Evolutionary conservation across 1,140 invertebrate genomes (phyloP), one percentile per base, ranked within the genome.

Genomic region (Drosophila truncata): DNA sequence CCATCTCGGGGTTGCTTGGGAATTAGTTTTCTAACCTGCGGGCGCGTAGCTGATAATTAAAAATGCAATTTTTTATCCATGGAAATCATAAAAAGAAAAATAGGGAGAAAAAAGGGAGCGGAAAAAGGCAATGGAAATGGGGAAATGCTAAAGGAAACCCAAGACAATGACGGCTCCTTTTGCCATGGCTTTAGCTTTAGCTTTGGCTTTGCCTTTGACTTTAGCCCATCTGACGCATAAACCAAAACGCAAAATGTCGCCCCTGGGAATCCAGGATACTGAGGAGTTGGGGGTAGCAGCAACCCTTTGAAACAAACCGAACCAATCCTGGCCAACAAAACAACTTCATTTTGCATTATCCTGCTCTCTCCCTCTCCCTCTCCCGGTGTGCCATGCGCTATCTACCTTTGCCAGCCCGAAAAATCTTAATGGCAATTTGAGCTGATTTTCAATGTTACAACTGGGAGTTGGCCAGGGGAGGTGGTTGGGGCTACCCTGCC

Each of bases 381-480:
- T 49, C 16, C 46, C 8, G 27, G 47, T 31, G 47, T 16, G 31
- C 52, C 52, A 35, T 37, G 52, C 72, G 64, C 80, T 85, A 87
- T 87, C 83, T 86, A 87, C 83, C 66, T 77, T 77, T 54, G 46
- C 29, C 57, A 50, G 37, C 39, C 63, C 76, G 5, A 73, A 71
- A 90, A 84, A 78, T 84, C 85, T 84, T 81, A 88, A 90, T 88
- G 84, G 84, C 85, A 88, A 80, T 90, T 88, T 74, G 85, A 88
- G 84, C 81, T 88, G 84, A 88, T 88, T 88, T 87, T 88, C 84
- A 92, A 92, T 92, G 91, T 92, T 87, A 87, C 91, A 81, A 78
- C 76, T 82, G 91, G 91, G 91, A 92, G 81, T 92, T 91, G 70
- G 33, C 25, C 55, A 31, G 10, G 47, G 49, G 11, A 14, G 50